Evolutionary conservation across 2,888 invertebrate species (phyloP).

Genomic region (Gymnosoma rotundatum): DNA sequence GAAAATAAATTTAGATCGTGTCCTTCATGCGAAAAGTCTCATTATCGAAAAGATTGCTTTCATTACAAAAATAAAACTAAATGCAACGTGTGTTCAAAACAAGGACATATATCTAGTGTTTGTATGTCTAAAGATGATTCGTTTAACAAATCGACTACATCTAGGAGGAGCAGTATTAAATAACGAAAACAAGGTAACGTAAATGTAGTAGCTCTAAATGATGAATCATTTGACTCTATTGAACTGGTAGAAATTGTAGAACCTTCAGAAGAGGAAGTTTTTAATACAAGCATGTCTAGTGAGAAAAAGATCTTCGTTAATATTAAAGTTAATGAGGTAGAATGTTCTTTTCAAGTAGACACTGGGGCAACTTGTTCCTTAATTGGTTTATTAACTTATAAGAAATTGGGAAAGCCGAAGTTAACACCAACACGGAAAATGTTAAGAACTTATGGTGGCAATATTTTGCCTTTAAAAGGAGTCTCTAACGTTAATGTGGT

Average conservation of each 20-base stretch:
- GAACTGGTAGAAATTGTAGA: not conserved
- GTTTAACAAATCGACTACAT: not conserved
- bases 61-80: constrained; percentile 38
- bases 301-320: not conserved
- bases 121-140: not conserved
- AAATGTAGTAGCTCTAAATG: not conserved
- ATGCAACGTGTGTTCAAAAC: constrained; percentile 13
- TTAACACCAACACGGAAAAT: not conserved
- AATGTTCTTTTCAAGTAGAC: constrained; percentile 17
- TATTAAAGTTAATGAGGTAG: not conserved
- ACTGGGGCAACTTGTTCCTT: constrained; percentile 15
- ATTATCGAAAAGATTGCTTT: constrained; percentile 31
- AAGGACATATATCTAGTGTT: constrained; percentile 43
- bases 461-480: not conserved
- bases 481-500: not conserved
- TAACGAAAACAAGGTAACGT: too few relatives aligned
- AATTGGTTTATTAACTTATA: constrained; percentile 7
- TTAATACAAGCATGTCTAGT: not conserved
- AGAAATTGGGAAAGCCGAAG: not conserved
- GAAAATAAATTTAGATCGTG: not conserved
- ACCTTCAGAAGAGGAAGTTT: not conserved
- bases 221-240: not conserved
- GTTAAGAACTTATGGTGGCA: not conserved
- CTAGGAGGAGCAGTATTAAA: not conserved
- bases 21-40: constrained; percentile 7